Conservation (phyloP, 2,113 vertebrate species). For the Pavo muticus region DNA sequence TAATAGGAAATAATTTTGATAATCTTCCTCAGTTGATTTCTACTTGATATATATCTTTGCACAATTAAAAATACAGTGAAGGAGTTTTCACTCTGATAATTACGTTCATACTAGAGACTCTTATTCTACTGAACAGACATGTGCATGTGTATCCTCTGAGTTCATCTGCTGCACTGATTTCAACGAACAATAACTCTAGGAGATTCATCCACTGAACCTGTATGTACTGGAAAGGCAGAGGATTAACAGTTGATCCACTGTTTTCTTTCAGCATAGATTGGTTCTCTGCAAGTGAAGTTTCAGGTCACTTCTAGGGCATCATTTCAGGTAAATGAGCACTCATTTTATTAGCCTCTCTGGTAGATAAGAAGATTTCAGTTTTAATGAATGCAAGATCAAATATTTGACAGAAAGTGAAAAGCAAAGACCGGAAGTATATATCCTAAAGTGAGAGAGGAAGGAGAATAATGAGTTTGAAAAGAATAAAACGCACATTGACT, state of each 20-base stretch:
- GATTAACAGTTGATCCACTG: not conserved
- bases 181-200: not conserved
- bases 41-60: not conserved
- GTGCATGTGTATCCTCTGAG: not conserved
- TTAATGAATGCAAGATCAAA: constrained; percentile 66
- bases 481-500: not conserved
- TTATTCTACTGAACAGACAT: not conserved
- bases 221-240: not conserved
- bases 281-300: constrained; percentile 12
- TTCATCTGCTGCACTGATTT: not conserved
- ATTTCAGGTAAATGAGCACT: not conserved
- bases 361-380: constrained; percentile 73
- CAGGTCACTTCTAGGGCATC: constrained; percentile 68
- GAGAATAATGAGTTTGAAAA: constrained; percentile 20
- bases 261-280: constrained; percentile 1
- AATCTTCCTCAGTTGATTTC: not conserved
- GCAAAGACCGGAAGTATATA: constrained; percentile 45
- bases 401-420: constrained; percentile 76
- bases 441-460: not conserved
- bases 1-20: not conserved
- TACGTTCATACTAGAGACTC: not conserved
- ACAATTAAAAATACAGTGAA: not conserved
- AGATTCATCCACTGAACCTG: not conserved
- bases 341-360: constrained; percentile 63
- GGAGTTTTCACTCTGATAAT: not conserved